Percentiles rank a stretch among this genome's conserved stretches.
Conservation (phyloP, 2,797 vertebrate species). For the Enteromius unitaeniatus region DNA sequence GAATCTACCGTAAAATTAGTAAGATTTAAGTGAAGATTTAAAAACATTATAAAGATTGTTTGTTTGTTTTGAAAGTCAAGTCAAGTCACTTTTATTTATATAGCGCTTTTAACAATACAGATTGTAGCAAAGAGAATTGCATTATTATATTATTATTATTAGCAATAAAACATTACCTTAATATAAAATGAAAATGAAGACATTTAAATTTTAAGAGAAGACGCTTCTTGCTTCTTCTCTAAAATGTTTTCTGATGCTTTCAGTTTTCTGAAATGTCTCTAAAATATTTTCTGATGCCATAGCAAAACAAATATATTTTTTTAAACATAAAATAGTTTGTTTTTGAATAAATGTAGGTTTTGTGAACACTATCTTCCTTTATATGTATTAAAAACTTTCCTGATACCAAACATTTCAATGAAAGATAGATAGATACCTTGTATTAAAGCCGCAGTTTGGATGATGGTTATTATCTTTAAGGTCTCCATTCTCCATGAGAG, state of each 20-base stretch:
- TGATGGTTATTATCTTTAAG: conserved; percentile 34
- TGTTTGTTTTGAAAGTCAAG: background rate
- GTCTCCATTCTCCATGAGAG: conserved; percentile 40
- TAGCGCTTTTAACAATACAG: no score
- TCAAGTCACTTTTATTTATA: no score
- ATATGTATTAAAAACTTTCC: background rate
- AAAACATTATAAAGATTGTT: no score
- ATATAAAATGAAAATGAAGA: background rate
- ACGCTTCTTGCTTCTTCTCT: no score
- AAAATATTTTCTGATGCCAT: background rate
- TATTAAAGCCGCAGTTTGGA: conserved; percentile 35
- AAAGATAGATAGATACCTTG: conserved; percentile 38
- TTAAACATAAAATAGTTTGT: background rate
- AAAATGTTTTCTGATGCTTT: no score
- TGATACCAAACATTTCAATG: background rate
- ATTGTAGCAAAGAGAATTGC: no score
- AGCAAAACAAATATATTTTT: background rate
- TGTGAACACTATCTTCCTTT: background rate
- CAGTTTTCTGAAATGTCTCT: no score
- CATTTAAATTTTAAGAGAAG: background rate
- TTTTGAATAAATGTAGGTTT: background rate
- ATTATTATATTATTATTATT: background rate
- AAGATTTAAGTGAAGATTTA: background rate
- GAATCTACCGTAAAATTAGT: background rate
- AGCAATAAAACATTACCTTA: background rate